Percentiles rank a stretch among this genome's conserved stretches.
phyloP scores from a whole-genome alignment of 2,113 vertebrate genomes.

The Mirza zaza region DNA sequence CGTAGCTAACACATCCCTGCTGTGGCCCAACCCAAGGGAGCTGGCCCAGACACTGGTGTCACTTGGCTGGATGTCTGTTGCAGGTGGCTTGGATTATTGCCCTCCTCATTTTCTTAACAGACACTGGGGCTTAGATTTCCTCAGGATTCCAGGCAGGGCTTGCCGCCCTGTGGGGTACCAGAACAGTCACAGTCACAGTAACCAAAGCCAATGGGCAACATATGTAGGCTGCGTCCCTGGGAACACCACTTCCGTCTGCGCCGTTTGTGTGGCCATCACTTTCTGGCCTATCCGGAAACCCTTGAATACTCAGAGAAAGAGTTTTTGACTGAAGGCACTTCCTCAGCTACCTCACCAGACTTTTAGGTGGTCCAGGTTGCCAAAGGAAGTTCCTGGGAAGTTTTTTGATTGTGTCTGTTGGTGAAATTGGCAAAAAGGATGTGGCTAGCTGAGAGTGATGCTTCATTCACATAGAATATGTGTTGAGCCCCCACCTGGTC shows the following conservation, averaged over 20 bases:
- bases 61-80: background rate
- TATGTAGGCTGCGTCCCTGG: background rate
- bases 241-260: background rate
- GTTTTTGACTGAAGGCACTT: background rate
- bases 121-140: slow-evolving; percentile 63
- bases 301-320: background rate
- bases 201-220: background rate
- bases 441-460: background rate
- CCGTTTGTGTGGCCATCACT: rapidly evolving
- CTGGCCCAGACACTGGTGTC: background rate
- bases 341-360: background rate
- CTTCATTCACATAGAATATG: background rate
- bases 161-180: rapidly evolving
- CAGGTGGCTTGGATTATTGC: slow-evolving; percentile 54
- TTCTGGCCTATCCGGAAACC: background rate
- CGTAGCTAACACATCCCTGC: background rate
- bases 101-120: slow-evolving; percentile 62
- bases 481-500: background rate
- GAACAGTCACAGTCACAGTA: background rate
- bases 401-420: background rate
- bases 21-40: background rate
- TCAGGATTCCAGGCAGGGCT: background rate
- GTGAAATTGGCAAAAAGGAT: background rate
- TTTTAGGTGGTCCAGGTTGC: background rate
- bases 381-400: background rate